Evolutionary conservation across 2,797 vertebrate species (phyloP).

Genomic region (Pterois miles): DNA sequence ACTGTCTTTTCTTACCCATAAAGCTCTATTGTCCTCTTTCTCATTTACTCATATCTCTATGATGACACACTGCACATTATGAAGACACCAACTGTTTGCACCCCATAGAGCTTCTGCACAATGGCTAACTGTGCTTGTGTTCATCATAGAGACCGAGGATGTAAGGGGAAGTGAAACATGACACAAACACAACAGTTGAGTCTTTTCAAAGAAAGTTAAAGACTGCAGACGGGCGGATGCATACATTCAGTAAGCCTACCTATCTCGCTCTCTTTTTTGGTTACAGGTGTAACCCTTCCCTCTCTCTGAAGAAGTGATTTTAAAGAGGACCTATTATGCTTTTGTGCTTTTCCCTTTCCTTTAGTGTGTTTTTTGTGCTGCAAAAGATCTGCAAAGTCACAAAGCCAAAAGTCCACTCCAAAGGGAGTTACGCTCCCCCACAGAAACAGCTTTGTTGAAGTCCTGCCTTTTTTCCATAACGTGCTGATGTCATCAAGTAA

Average conservation of each 20-base stretch:
- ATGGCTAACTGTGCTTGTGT: constrained; percentile 29
- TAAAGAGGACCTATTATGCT: not conserved
- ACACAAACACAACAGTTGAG: constrained; percentile 12
- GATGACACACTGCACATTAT: constrained; percentile 25
- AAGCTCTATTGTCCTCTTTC: constrained; percentile 49
- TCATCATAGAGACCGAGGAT: not conserved
- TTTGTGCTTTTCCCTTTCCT: too few species aligned
- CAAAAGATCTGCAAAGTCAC: too few species aligned
- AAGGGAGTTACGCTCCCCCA: too few species aligned
- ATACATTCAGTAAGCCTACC: constrained; percentile 26
- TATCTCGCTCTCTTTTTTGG: constrained; percentile 39
- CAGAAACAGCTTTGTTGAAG: too few species aligned
- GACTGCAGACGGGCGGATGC: constrained; percentile 31
- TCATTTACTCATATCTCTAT: constrained; percentile 37
- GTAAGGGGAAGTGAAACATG: constrained; percentile 52
- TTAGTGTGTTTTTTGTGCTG: too few species aligned
- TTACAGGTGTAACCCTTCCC: constrained; percentile 23
- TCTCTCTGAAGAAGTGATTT: not conserved
- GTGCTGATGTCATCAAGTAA: too few species aligned
- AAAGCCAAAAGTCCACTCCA: too few species aligned
- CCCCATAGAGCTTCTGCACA: constrained; percentile 34
- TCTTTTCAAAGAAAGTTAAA: constrained; percentile 46
- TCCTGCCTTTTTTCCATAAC: too few species aligned
- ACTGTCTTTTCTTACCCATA: constrained; percentile 40
- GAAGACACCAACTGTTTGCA: constrained; percentile 39